A percentile compares a stretch with the other conserved stretches of the same genome.
Evolutionary conservation across 1,140 invertebrate genomes (phyloP).

Genomic region (Drosophila mauritiana): DNA sequence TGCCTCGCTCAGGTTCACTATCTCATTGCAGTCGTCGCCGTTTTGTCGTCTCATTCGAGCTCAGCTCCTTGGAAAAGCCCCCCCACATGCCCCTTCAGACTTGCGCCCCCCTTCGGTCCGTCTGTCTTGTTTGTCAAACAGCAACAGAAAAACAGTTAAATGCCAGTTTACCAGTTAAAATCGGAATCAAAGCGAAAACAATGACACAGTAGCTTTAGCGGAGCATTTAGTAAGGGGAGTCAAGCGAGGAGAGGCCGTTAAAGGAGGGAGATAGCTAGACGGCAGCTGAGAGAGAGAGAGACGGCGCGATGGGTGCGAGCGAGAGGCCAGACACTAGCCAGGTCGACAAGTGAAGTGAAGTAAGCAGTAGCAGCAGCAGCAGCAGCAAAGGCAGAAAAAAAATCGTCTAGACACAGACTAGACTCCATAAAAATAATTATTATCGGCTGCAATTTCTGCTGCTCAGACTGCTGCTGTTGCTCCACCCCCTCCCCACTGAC

Average conservation of each 20-base stretch:
- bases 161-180: slow-evolving; percentile 82
- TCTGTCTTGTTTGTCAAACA: slow-evolving; percentile 81
- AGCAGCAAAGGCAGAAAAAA: slow-evolving; percentile 62
- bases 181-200: slow-evolving; percentile 83
- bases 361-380: slow-evolving; percentile 40
- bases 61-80: slow-evolving; percentile 2
- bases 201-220: slow-evolving; percentile 76
- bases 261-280: slow-evolving; percentile 16
- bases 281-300: slow-evolving; percentile 2
- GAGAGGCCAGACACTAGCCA: slow-evolving; percentile 45
- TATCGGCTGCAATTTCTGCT: slow-evolving; percentile 84
- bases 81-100: neutral
- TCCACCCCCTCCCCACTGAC: slow-evolving; percentile 6
- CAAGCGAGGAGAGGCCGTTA: slow-evolving; percentile 17
- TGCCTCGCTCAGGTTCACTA: slow-evolving; percentile 55
- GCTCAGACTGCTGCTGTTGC: slow-evolving; percentile 46
- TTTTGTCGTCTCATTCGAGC: slow-evolving; percentile 27
- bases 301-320: slow-evolving; percentile 9
- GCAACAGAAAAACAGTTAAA: slow-evolving; percentile 83
- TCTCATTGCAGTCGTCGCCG: slow-evolving; percentile 54
- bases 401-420: slow-evolving; percentile 85
- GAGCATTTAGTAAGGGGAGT: slow-evolving; percentile 39
- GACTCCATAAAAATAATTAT: slow-evolving; percentile 85
- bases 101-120: slow-evolving; percentile 35
- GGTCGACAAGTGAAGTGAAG: slow-evolving; percentile 62